These are phyloP conservation scores for Microcaecilia unicolor DNA, from an alignment of 2,797 vertebrate species.

Conservation along the genomic window DNA sequence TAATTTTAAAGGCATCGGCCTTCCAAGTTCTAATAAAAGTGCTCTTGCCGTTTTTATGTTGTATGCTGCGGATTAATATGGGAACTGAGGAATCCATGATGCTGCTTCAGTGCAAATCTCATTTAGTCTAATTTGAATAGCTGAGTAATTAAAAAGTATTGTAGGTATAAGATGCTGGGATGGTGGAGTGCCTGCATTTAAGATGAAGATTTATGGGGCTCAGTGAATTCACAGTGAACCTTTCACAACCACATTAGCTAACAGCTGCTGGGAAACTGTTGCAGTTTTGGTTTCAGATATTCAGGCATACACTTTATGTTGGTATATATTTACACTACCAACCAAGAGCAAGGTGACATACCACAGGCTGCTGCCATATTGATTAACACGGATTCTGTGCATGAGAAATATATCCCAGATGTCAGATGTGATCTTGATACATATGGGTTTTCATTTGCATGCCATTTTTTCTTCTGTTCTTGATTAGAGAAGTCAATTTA, in stretches of 20 bases:
- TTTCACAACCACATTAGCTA: conserved; percentile 50
- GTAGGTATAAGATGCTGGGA: conserved; percentile 54
- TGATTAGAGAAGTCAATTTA: too few relatives aligned
- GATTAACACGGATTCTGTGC: too few relatives aligned
- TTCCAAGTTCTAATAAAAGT: conserved; percentile 45
- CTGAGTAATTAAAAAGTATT: conserved; percentile 69
- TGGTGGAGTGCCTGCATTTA: conserved; percentile 53
- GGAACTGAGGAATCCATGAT: conserved; percentile 45
- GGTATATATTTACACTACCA: conserved; percentile 10
- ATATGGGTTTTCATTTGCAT: too few relatives aligned
- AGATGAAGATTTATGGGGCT: conserved; percentile 63
- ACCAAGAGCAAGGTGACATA: neutral
- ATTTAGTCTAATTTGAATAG: conserved; percentile 55
- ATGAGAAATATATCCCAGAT: too few relatives aligned
- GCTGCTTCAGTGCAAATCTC: conserved; percentile 40
- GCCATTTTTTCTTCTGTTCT: too few relatives aligned
- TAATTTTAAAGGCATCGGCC: conserved; percentile 65
- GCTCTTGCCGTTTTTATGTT: conserved; percentile 19
- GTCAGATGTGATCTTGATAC: too few relatives aligned
- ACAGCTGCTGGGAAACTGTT: conserved; percentile 54
- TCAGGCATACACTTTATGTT: neutral
- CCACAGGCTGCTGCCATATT: too few relatives aligned
- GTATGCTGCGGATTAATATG: conserved; percentile 35
- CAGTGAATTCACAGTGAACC: conserved; percentile 46
- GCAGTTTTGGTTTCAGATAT: conserved; percentile 23